phyloP scores from a whole-genome alignment of 2,797 vertebrate species.

The Characodon lateralis region DNA sequence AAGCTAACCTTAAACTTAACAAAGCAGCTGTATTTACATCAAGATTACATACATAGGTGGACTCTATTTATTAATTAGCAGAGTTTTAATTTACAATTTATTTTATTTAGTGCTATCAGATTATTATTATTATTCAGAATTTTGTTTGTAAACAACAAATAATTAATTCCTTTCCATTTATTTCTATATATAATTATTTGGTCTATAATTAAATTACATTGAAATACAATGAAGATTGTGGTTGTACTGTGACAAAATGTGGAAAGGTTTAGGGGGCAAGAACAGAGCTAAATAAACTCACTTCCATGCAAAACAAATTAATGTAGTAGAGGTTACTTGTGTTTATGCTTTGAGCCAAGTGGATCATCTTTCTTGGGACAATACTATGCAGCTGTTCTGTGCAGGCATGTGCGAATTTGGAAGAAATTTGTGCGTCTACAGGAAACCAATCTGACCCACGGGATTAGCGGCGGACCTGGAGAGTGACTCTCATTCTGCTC shows the following conservation, averaged over 20 bases:
- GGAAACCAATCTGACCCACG: constrained; percentile 64
- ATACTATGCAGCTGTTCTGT: constrained; percentile 2
- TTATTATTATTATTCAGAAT: too few species aligned
- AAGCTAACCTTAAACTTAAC: neutral
- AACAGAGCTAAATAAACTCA: neutral
- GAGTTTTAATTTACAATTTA: neutral
- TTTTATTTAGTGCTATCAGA: too few species aligned
- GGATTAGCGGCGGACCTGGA: constrained; percentile 69
- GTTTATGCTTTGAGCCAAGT: constrained; percentile 1
- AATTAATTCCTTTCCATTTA: neutral
- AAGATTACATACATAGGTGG: neutral
- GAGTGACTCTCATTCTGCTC: constrained; percentile 67
- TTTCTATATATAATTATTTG: neutral
- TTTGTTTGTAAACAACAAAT: neutral
- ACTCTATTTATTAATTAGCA: neutral
- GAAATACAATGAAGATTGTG: neutral
- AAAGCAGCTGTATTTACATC: neutral
- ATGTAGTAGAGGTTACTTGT: neutral
- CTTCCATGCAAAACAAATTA: neutral
- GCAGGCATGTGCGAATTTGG: constrained; percentile 2
- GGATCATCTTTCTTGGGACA: constrained; percentile 11
- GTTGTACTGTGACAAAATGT: neutral
- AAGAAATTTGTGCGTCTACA: constrained; percentile 28
- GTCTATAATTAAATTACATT: neutral
- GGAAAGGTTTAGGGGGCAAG: neutral